phyloP scores from a whole-genome alignment of 2,113 vertebrate species.

The Planiliza haematocheilus region DNA sequence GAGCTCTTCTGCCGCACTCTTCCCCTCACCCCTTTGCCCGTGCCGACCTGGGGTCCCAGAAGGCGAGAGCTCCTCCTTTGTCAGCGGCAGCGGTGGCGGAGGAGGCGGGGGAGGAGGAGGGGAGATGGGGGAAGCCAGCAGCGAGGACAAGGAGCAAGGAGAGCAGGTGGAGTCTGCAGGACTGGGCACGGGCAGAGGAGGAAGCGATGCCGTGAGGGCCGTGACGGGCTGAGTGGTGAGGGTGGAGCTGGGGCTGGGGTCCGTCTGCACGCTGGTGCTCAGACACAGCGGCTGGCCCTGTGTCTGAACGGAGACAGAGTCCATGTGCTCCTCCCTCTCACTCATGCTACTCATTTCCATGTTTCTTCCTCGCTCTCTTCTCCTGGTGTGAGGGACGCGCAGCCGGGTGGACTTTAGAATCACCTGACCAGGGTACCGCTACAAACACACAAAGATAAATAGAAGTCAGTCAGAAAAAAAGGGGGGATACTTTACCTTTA shows the following conservation, averaged over 20 bases:
- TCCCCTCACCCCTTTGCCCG: conserved; percentile 75
- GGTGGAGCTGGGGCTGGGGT: conserved; percentile 80
- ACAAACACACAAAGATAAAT: neutral
- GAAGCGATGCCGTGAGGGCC: conserved; percentile 72
- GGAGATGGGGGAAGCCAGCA: conserved; percentile 69
- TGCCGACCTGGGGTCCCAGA: conserved; percentile 70
- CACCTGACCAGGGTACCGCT: conserved; percentile 97
- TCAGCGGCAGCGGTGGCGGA: conserved; percentile 74
- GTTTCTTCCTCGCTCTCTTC: conserved; percentile 73
- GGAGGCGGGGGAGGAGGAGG: conserved; percentile 79
- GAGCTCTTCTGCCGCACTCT: conserved; percentile 66
- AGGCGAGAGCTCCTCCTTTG: conserved; percentile 67
- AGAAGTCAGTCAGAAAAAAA: neutral
- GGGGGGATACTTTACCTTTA: neutral
- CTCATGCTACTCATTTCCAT: conserved; percentile 24
- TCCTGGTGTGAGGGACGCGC: conserved; percentile 85
- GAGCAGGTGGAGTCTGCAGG: conserved; percentile 76
- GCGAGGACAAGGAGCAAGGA: conserved; percentile 71
- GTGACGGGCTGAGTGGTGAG: conserved; percentile 81
- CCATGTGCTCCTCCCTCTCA: conserved; percentile 60
- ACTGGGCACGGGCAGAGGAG: conserved; percentile 68
- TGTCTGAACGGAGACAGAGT: conserved; percentile 26
- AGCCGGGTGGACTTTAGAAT: conserved; percentile 94
- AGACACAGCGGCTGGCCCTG: conserved; percentile 80
- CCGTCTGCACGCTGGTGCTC: conserved; percentile 84